phyloP scores from a whole-genome alignment of 2,113 vertebrate species.

The Sciurus niger region DNA sequence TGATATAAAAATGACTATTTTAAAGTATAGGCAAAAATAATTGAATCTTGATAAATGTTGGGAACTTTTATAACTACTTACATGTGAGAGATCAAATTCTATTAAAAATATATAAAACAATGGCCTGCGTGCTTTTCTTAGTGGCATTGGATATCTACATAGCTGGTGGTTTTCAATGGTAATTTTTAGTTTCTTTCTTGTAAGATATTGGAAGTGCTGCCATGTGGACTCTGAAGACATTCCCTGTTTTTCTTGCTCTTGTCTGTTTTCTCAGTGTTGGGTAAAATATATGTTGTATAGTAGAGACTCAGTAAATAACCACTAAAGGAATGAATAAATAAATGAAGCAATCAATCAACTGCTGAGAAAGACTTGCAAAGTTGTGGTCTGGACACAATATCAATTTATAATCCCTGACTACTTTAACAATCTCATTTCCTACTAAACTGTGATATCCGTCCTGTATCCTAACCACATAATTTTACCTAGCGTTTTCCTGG shows the following conservation, averaged over 20 bases:
- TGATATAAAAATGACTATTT: not conserved
- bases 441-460: not conserved
- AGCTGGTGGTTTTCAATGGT: not conserved
- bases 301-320: conserved; percentile 10
- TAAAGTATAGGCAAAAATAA: not conserved
- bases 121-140: not conserved
- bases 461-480: not conserved
- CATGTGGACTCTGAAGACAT: not conserved
- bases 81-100: not conserved
- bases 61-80: not conserved
- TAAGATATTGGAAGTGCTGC: not conserved
- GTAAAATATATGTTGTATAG: not conserved
- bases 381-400: not conserved
- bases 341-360: conserved; percentile 13
- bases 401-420: not conserved
- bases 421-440: conserved; percentile 19
- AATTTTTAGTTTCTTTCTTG: not conserved
- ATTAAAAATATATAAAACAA: not conserved
- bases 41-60: not conserved
- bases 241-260: not conserved
- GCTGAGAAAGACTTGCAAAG: not conserved
- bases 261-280: not conserved
- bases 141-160: fast-evolving
- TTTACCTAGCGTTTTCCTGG: not conserved
- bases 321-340: conserved; percentile 27